These are phyloP conservation scores for Cacoxenus indagator DNA, from an alignment of 2,888 invertebrate species.

Conservation along the genomic window DNA sequence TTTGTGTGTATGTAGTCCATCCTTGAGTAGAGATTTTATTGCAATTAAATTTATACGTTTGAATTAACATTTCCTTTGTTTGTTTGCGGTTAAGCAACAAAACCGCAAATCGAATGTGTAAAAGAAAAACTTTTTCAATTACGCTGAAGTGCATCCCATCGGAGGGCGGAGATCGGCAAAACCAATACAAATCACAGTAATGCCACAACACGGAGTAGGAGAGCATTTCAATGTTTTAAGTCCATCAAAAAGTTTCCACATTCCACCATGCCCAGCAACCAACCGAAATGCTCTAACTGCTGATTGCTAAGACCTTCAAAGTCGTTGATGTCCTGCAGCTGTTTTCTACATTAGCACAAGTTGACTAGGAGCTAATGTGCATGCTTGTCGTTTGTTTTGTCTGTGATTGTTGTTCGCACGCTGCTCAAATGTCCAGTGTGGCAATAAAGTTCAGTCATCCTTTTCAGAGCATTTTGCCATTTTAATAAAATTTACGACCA, in stretches of 20 bases:
- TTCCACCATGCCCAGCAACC: neutral
- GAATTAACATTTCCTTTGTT: constrained; percentile 21
- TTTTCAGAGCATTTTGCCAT: constrained; percentile 53
- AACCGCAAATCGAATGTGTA: constrained; percentile 3
- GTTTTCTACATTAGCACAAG: constrained; percentile 8
- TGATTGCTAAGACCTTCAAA: neutral
- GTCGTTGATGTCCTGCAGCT: neutral
- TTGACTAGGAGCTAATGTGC: neutral
- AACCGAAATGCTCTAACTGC: neutral
- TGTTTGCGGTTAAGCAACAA: constrained; percentile 22
- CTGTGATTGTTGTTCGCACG: constrained; percentile 49
- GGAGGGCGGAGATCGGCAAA: constrained; percentile 15
- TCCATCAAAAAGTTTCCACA: neutral
- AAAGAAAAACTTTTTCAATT: constrained; percentile 25
- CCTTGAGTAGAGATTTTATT: neutral
- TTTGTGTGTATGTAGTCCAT: neutral
- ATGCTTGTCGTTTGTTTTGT: constrained; percentile 26
- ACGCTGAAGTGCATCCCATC: constrained; percentile 5
- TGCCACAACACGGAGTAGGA: neutral
- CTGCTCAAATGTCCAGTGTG: constrained; percentile 2
- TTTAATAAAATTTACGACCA: constrained; percentile 57
- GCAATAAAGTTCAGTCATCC: constrained; percentile 49
- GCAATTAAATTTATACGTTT: constrained; percentile 18
- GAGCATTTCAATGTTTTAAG: neutral
- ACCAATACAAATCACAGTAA: neutral